Conservation (phyloP, 2,797 vertebrate species). For the Cossypha dichroa region DNA sequence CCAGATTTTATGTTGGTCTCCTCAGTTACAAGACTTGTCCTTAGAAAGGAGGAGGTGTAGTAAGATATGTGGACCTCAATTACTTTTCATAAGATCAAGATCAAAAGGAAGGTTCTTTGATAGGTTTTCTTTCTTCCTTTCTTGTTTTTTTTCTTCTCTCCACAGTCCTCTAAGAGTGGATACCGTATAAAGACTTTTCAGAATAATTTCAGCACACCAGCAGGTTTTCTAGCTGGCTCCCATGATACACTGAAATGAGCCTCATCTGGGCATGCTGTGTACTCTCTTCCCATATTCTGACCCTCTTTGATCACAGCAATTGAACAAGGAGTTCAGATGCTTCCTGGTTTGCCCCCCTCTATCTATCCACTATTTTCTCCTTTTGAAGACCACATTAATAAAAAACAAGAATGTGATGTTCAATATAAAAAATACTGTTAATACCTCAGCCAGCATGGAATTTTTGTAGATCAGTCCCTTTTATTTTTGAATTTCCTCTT, state of each 20-base stretch:
- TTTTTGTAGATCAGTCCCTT: not conserved
- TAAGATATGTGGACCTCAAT: not conserved
- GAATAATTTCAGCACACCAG: not conserved
- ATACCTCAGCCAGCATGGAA: not conserved
- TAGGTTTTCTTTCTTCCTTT: not conserved
- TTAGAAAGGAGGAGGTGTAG: not conserved
- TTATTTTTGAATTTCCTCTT: not conserved
- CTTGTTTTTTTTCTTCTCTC: accelerated
- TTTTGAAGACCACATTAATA: slow-evolving; percentile 13
- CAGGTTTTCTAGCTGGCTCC: slow-evolving; percentile 7
- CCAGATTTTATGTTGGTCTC: not conserved
- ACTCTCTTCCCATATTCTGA: slow-evolving; percentile 11
- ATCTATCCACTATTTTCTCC: not conserved
- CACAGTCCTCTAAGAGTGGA: not conserved
- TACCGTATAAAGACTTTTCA: not conserved
- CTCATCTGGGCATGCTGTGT: slow-evolving; percentile 37
- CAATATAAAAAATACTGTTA: not conserved
- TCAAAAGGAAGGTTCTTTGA: not conserved
- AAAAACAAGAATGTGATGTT: slow-evolving; percentile 4
- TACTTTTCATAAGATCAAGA: not conserved
- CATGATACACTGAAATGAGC: not conserved
- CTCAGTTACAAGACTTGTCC: not conserved
- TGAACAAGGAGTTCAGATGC: not conserved
- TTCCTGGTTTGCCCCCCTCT: not conserved
- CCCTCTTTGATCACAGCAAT: slow-evolving; percentile 39